These are phyloP conservation scores for Schizothorax lantsangensis DNA, from an alignment of 2,797 vertebrate species.

Conservation along the genomic window DNA sequence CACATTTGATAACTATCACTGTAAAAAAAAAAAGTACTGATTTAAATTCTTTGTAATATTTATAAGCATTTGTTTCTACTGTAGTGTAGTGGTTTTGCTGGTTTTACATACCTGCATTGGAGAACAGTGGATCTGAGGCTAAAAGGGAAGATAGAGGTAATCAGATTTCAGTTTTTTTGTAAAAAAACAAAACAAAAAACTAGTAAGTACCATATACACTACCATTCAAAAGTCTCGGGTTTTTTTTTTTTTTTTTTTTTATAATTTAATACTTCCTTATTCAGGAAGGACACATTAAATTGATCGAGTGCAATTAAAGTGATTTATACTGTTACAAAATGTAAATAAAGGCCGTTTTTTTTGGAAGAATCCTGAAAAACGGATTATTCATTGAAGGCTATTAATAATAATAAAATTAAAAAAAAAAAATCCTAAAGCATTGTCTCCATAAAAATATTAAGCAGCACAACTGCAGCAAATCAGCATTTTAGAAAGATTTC, in stretches of 20 bases:
- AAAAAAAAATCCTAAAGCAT: too few species aligned
- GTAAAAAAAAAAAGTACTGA: not conserved
- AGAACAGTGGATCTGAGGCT: conserved; percentile 76
- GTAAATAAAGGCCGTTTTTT: not conserved
- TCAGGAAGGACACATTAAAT: not conserved
- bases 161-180: conserved; percentile 7
- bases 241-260: not conserved
- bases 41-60: not conserved
- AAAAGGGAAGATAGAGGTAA: conserved; percentile 57
- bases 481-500: not conserved
- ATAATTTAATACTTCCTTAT: not conserved
- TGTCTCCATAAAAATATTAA: not conserved
- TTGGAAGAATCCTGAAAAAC: not conserved
- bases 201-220: not conserved
- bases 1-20: not conserved
- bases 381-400: too few species aligned
- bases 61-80: not conserved
- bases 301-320: not conserved
- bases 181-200: not conserved
- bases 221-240: not conserved
- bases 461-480: not conserved
- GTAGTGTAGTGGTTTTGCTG: not conserved
- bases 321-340: not conserved
- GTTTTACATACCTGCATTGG: conserved; percentile 73
- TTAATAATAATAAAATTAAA: not conserved